These are phyloP conservation scores for Clarias batrachus DNA, from an alignment of 2,113 vertebrate species.

Conservation along the genomic window DNA sequence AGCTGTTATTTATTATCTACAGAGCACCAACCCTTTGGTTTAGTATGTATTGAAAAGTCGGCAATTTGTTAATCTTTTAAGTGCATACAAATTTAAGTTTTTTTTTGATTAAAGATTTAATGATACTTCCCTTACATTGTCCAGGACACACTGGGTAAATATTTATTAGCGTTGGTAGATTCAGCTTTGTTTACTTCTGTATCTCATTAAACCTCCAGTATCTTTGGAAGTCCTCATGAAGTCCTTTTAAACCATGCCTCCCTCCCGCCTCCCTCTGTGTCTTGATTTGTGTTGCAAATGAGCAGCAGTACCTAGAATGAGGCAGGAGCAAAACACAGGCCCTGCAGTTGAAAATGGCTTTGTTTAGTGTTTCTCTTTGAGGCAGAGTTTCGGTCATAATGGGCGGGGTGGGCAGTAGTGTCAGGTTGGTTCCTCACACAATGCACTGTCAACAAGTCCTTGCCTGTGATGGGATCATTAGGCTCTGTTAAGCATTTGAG, in stretches of 20 bases:
- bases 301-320: conserved; percentile 57
- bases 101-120: background rate
- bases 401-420: conserved; percentile 51
- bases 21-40: background rate
- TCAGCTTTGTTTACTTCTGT: conserved; percentile 52
- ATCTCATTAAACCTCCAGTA: conserved; percentile 50
- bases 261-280: conserved; percentile 42
- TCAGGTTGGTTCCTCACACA: conserved; percentile 62
- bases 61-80: background rate
- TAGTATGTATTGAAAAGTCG: background rate
- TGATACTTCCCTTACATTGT: background rate
- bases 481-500: conserved; percentile 26
- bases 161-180: conserved; percentile 33
- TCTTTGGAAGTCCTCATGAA: conserved; percentile 59
- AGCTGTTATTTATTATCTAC: background rate
- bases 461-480: conserved; percentile 75
- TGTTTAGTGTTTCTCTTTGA: conserved; percentile 44
- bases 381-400: conserved; percentile 46
- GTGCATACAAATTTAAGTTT: background rate
- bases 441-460: conserved; percentile 68
- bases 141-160: background rate
- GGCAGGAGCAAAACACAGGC: conserved; percentile 31
- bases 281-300: conserved; percentile 76
- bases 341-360: conserved; percentile 37
- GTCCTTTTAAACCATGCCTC: conserved; percentile 50